Percentiles rank a stretch among this genome's conserved stretches.
phyloP scores from a whole-genome alignment of 2,888 invertebrate genomes.

The Morpho achilles region DNA sequence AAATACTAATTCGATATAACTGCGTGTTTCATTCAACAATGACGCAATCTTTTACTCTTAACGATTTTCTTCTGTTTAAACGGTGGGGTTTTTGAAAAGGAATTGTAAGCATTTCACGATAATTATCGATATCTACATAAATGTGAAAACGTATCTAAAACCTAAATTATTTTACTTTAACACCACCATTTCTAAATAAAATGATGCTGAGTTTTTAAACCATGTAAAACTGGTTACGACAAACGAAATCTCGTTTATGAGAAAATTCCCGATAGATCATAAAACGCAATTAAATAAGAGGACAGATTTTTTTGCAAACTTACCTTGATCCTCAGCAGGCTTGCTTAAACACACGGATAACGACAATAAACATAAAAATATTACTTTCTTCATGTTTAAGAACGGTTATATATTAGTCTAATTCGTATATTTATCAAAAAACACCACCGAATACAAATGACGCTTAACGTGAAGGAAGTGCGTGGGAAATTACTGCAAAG shows the following conservation, averaged over 20 bases:
- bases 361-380: slow-evolving; percentile 59
- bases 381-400: slow-evolving; percentile 54
- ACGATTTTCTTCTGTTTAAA: no score
- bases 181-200: neutral
- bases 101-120: no score
- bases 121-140: no score
- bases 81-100: no score
- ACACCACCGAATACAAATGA: slow-evolving; percentile 18
- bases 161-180: neutral
- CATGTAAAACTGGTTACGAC: slow-evolving; percentile 39
- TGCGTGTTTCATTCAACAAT: no score
- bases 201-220: slow-evolving; percentile 11
- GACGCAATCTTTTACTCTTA: no score
- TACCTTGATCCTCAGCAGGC: slow-evolving; percentile 42
- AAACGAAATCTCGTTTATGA: slow-evolving; percentile 32
- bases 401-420: slow-evolving; percentile 12
- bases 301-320: slow-evolving; percentile 31
- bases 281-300: slow-evolving; percentile 37
- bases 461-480: slow-evolving; percentile 18
- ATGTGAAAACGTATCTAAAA: no score
- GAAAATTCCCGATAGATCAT: slow-evolving; percentile 42
- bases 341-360: slow-evolving; percentile 51
- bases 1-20: no score
- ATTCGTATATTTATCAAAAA: slow-evolving; percentile 15
- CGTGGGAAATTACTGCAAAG: slow-evolving; percentile 22